Evolutionary conservation across 2,797 vertebrate genomes (phyloP).

Genomic region (Tapera naevia): DNA sequence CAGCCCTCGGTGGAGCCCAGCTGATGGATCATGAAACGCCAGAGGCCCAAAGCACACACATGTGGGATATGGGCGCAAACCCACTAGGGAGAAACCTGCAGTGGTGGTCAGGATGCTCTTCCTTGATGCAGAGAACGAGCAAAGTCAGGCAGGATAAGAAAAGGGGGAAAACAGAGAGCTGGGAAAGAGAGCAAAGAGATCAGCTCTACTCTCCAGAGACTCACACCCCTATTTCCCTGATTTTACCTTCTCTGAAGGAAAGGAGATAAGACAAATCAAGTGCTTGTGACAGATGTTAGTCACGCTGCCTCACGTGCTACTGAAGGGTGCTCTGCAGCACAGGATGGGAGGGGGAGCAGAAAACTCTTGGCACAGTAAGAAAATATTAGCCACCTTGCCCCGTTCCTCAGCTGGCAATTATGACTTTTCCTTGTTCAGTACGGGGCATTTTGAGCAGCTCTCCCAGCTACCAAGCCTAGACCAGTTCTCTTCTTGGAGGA

Average conservation of each 20-base stretch:
- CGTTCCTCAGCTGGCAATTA: not conserved
- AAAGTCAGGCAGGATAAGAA: not conserved
- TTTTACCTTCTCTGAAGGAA: slow-evolving; percentile 13
- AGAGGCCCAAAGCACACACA: not conserved
- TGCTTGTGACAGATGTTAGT: slow-evolving; percentile 55
- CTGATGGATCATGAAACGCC: not conserved
- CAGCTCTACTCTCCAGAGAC: not conserved
- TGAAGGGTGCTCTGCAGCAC: not conserved
- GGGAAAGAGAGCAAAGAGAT: not conserved
- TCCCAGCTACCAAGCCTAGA: not conserved
- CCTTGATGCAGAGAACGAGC: not conserved
- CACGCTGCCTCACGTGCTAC: slow-evolving; percentile 36
- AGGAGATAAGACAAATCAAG: slow-evolving; percentile 46
- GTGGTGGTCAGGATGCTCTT: not conserved
- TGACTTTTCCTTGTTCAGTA: not conserved
- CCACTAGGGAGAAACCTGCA: not conserved
- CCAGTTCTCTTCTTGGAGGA: not conserved
- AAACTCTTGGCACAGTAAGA: not conserved
- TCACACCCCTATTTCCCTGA: not conserved
- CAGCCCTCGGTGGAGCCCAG: not conserved
- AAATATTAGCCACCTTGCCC: slow-evolving; percentile 1
- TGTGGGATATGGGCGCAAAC: rapidly evolving
- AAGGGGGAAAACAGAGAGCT: not conserved
- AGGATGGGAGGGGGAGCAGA: not conserved
- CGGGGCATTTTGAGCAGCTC: not conserved